Conservation (phyloP, 2,113 vertebrate genomes). For the Ibidorhyncha struthersii region DNA sequence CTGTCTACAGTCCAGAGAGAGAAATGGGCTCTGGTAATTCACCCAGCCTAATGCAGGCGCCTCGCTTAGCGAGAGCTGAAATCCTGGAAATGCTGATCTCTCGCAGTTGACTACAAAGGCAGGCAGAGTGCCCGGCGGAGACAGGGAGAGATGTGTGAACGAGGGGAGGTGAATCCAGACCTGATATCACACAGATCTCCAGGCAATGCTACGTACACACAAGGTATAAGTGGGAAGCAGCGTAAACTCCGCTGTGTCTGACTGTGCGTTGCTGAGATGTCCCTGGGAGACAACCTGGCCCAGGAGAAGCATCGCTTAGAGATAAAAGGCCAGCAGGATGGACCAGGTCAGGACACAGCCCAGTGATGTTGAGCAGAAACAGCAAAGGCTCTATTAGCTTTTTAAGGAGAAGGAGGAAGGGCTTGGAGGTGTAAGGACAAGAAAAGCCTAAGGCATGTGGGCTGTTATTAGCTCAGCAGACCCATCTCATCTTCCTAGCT, state of each 20-base stretch:
- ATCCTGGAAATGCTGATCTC: background rate
- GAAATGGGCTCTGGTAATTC: background rate
- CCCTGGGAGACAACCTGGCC: background rate
- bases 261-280: background rate
- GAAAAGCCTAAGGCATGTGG: background rate
- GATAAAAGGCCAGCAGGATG: background rate
- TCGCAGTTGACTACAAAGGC: background rate
- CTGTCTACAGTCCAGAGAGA: background rate
- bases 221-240: background rate
- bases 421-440: background rate
- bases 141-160: fast-evolving
- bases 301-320: background rate
- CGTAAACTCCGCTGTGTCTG: fast-evolving
- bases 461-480: background rate
- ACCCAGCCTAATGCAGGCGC: background rate
- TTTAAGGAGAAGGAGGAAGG: background rate
- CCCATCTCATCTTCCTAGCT: background rate
- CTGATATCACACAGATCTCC: background rate
- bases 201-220: background rate
- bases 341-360: background rate
- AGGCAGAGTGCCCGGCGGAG: background rate
- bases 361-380: fast-evolving
- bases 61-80: fast-evolving
- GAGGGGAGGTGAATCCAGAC: background rate
- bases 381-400: background rate